Evolutionary conservation across 2,888 invertebrate genomes (phyloP), one percentile per base, ranked within the genome.

Genomic region (Philopedon plagiatum): DNA sequence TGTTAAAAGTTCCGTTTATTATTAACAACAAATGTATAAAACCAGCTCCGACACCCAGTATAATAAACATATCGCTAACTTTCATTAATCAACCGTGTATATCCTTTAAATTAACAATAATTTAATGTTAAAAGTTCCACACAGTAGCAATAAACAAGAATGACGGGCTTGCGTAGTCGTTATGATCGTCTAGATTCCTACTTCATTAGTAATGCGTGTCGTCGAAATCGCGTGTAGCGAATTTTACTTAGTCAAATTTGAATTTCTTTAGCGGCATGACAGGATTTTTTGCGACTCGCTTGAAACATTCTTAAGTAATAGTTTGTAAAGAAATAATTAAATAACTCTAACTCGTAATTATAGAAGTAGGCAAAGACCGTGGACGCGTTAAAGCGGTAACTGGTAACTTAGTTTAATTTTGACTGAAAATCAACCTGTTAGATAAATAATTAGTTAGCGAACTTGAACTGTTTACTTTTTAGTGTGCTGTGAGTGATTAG

Each of bases 131-230:
- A 46, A 46, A 49, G 58, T 66, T 58, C 66, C 66, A 66, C 58
- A 65, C 65, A 37, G 21, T 41, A 61, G 51, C 67, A 61, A 68
- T 68, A 68, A 68, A 68, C 67, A 68, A 68, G 60, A 60, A 58
- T 51, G 54, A 29, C 51, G 67, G 44, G 26, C 61, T 46, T 68
- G 67, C 67, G 67, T 68, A 39, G 66, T 66, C 58, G 57, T 46
- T 68, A 26, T 23, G 54, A 37, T 68, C 67, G 61, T 61, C 60
- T 54, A 58, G 39, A 68, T 68, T 58, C 58, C 58, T 23, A 58
- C 23, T 61, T 68, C 61, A 61, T 68, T 68, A 60, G 37, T 41
- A 65, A 65, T 56, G 18, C 54, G 66, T 49, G 46, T 56, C 66
- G 51, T 51, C 60, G 23, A 46, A 61, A 60, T 68, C 54, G 60